Evolutionary conservation across 92 coral and sea anemone genomes (phyloP).

Genomic region (Porites rus): DNA sequence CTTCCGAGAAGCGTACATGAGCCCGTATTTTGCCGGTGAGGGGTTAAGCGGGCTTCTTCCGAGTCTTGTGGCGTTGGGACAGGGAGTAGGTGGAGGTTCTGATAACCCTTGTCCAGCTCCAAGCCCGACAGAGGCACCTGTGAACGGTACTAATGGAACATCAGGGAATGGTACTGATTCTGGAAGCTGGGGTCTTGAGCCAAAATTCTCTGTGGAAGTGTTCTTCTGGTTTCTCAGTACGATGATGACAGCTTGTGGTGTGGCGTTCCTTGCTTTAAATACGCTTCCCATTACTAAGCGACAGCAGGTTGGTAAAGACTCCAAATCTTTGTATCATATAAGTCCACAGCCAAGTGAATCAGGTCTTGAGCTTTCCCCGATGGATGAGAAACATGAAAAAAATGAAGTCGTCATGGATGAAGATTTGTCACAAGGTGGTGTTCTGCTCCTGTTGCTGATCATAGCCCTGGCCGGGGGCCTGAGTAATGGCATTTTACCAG

Average conservation of each 20-base stretch:
- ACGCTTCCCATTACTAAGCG: conserved; percentile 55
- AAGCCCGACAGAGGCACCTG: conserved; percentile 24
- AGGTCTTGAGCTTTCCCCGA: conserved; percentile 10
- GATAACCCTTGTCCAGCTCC: conserved; percentile 55
- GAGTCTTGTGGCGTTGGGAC: conserved; percentile 89
- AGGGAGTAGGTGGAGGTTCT: conserved; percentile 89
- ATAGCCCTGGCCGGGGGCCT: conserved; percentile 82
- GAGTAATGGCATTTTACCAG: conserved; percentile 94
- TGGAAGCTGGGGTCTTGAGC: conserved; percentile 79
- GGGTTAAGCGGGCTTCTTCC: conserved; percentile 96
- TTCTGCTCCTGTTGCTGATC: conserved; percentile 65
- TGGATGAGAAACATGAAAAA: neutral
- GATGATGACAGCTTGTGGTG: conserved; percentile 78
- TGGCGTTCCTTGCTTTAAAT: conserved; percentile 83
- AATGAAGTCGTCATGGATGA: neutral
- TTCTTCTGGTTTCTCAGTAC: conserved; percentile 90
- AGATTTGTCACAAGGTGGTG: conserved; percentile 17
- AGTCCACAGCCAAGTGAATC: neutral
- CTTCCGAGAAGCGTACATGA: conserved; percentile 84
- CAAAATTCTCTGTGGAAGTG: conserved; percentile 83
- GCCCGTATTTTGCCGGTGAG: conserved; percentile 94
- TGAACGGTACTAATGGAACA: conserved; percentile 54
- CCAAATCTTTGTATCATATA: neutral
- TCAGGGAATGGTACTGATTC: conserved; percentile 56
- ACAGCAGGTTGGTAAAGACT: conserved; percentile 68